Evolutionary conservation across 2,888 invertebrate species (phyloP), one percentile per base, ranked within the genome.

Genomic region (Drosophila antonietae): DNA sequence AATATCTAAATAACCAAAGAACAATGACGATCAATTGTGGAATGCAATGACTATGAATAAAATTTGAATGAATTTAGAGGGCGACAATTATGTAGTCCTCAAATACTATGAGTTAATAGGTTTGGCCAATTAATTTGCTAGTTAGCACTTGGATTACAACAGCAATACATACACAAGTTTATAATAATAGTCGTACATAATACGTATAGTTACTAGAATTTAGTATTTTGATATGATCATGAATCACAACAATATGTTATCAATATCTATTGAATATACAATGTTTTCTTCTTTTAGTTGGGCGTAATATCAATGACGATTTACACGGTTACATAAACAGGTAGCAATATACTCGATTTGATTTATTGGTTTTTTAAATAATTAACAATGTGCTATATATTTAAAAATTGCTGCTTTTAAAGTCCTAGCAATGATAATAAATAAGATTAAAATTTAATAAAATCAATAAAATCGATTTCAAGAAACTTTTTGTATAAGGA

Each of bases 231-330:
- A 85, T 85, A 85, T 85, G 85, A 88, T 88, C 85, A 88, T 81
- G 76, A 85, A 85, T 85, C 85, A 85, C 85, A 85, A 85, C 88
- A 88, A 83, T 81, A 79, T 79, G 68, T 79, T 86, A 67, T 73
- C 71, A 84, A 78, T 88, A 83, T 80, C 75, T 69, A 69, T 71
- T 59, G 59, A 78, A 79, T 78, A 75, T 79, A 75, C 67, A 79
- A 46, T 47, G 57, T 68, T 66, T 73, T 20, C 12, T 44, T n/a
- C 8, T 37, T 39, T 39, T 62, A 82, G 73, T 79, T 84, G 63
- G 70, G 67, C 68, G 76, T 81, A 79, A 82, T 82, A 82, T 82
- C 83, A 86, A 72, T 78, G 62, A 58, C 33, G 65, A 73, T 67
- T 72, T 80, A 81, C 87, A 86, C 68, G 72, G 81, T 75, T 81